A percentile compares a stretch with the other conserved stretches of the same genome.
Evolutionary conservation across 1,140 invertebrate genomes (phyloP).

Genomic region (Ceratoteleas bidentatus): DNA sequence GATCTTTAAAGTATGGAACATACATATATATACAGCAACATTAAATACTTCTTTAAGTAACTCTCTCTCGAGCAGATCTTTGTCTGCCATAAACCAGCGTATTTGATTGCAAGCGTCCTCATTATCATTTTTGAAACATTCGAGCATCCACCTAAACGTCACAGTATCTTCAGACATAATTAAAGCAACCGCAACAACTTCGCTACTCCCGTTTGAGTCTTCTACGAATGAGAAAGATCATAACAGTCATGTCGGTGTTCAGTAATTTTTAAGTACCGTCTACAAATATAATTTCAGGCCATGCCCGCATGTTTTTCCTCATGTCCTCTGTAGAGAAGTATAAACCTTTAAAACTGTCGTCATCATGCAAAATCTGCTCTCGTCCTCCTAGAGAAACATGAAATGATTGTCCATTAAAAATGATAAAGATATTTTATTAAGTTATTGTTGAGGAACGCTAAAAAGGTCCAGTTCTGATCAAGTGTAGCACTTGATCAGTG

Average conservation of each 20-base stretch:
- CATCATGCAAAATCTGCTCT: neutral
- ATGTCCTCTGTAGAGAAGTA: neutral
- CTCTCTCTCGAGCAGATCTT: constrained; percentile 40
- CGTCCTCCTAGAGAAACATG: neutral
- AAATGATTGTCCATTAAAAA: too few species aligned
- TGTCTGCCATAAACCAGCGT: constrained; percentile 46
- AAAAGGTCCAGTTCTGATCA: too few species aligned
- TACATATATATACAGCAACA: constrained; percentile 27
- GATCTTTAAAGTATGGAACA: constrained; percentile 29
- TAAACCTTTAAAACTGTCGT: neutral
- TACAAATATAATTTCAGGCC: constrained; percentile 9
- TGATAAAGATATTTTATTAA: too few species aligned
- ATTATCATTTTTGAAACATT: constrained; percentile 22
- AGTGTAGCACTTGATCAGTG: too few species aligned
- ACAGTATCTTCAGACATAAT: constrained; percentile 11
- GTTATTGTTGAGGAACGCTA: too few species aligned
- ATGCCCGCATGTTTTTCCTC: neutral
- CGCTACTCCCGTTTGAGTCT: constrained; percentile 20
- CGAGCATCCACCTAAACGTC: constrained; percentile 18
- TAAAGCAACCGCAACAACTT: constrained; percentile 15
- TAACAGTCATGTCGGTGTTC: neutral
- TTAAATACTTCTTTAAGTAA: constrained; percentile 35
- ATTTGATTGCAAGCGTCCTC: constrained; percentile 2
- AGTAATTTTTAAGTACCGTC: constrained; percentile 13
- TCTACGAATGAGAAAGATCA: constrained; percentile 14